Conservation (phyloP, 1,140 invertebrate species). For the Drosophila nasuta region DNA sequence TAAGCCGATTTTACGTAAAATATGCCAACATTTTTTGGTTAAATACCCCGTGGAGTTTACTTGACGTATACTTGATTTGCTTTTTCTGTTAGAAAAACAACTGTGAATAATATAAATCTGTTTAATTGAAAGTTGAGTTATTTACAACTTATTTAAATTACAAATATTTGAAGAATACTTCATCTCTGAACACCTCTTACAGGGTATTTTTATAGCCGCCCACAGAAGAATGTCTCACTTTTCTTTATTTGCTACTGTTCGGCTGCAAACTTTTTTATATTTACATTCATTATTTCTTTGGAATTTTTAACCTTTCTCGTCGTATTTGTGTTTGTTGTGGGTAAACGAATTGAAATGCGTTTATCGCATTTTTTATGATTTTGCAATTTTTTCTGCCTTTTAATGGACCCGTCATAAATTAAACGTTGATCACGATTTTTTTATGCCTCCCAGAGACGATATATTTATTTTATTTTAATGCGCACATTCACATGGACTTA, state of each 20-base stretch:
- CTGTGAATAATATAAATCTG: too few species aligned
- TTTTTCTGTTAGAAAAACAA: too few species aligned
- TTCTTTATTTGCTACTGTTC: not conserved
- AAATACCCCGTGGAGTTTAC: not conserved
- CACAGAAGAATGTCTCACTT: not conserved
- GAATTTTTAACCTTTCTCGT: conserved; percentile 31
- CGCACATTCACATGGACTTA: not conserved
- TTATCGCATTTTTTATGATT: conserved; percentile 40
- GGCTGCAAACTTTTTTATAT: conserved; percentile 18
- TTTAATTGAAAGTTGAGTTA: too few species aligned
- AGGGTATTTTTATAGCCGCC: conserved; percentile 1
- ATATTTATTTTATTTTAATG: conserved; percentile 17
- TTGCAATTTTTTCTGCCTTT: conserved; percentile 7
- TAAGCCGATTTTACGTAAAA: conserved; percentile 57
- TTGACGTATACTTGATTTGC: not conserved
- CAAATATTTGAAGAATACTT: not conserved
- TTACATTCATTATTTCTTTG: conserved; percentile 48
- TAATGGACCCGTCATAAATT: not conserved
- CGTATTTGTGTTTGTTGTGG: not conserved
- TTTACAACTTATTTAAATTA: not conserved
- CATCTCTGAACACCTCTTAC: not conserved
- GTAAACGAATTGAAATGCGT: conserved; percentile 23
- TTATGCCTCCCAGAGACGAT: not conserved
- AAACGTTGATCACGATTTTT: conserved; percentile 26
- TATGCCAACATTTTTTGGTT: conserved; percentile 45